Evolutionary conservation across 2,113 vertebrate species (phyloP), one percentile per base, ranked within the genome.

Genomic region (Sceloporus undulatus): DNA sequence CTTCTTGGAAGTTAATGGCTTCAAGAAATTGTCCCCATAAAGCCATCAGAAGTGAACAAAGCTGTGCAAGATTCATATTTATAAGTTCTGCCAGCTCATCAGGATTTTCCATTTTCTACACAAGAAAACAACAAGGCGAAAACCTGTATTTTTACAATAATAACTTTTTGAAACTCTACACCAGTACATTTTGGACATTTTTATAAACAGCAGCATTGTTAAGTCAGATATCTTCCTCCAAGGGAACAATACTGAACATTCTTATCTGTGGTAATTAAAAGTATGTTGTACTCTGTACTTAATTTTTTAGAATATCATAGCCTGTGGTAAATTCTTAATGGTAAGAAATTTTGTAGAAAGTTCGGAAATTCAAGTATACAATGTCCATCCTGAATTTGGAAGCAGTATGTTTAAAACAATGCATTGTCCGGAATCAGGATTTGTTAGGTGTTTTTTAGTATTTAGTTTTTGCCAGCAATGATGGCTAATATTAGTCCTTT

Each of bases 21-120:
- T 99, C 99, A 77, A 99, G 96, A 96, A 99, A 99, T 87, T 98
- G 98, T 27, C 98, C 99, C 99, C 99, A 99, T 66, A 99, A 97
- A 77, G 99, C 98, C 99, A 99, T 99, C 1, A 99, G 96, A 92
- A 99, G 98, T 77, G 99, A 99, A 92, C 99, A 99, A 90, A 99
- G 97, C 95, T 99, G 99, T 52, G 99, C 99, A 93, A 99, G 98
- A 94, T 99, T 99, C 99, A 99, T 99, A 93, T 99, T 99, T 92
- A 99, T 98, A 91, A 98, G 96, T 95, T 99, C 99, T 89, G 98
- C 98, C 95, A 99, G 96, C 95, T 99, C 99, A 91, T 99, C 99
- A 80, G 99, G 98, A 92, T 98, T 98, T 94, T 98, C 98, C 73
- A 97, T 97, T 96, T 98, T 99, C 96, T 98, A 95, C 97, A 95